Evolutionary conservation across 2,113 vertebrate species (phyloP).

Genomic region (Hippocampus mohnikei): DNA sequence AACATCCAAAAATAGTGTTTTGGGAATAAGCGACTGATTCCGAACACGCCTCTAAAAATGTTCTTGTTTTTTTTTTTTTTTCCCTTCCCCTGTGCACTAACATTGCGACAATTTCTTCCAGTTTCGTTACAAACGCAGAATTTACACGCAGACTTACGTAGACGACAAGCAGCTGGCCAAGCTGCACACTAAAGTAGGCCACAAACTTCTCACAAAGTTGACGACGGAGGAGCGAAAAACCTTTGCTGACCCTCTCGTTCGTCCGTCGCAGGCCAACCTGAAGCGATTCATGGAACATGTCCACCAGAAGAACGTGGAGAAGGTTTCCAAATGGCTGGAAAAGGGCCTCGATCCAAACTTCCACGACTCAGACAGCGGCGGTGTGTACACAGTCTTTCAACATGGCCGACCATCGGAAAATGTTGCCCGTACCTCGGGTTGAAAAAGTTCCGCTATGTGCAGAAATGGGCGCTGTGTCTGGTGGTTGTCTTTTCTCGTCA

Average conservation of each 20-base stretch:
- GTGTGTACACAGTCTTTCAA: slow-evolving; percentile 40
- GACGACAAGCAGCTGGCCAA: slow-evolving; percentile 97
- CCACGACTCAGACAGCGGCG: slow-evolving; percentile 73
- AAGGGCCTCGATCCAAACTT: slow-evolving; percentile 78
- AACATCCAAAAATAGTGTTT: too few species aligned
- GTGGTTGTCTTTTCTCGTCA: too few species aligned
- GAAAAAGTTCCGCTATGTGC: too few species aligned
- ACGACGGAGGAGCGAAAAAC: too few species aligned
- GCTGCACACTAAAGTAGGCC: slow-evolving; percentile 89
- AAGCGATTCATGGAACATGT: slow-evolving; percentile 77
- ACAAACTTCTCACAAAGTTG: neutral
- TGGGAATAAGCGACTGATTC: neutral
- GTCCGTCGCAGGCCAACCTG: slow-evolving; percentile 69
- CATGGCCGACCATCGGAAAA: neutral
- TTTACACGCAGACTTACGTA: slow-evolving; percentile 89
- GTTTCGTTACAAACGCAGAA: slow-evolving; percentile 95
- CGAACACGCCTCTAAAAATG: neutral
- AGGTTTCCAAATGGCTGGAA: slow-evolving; percentile 74
- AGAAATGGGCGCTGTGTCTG: neutral
- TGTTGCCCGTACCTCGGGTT: too few species aligned
- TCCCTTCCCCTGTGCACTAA: neutral
- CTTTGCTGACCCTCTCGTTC: neutral
- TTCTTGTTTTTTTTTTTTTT: neutral
- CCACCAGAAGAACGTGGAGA: slow-evolving; percentile 73
- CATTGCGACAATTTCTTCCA: slow-evolving; percentile 38